phyloP scores from a whole-genome alignment of 2,888 invertebrate species.

The Plebejus anna region DNA sequence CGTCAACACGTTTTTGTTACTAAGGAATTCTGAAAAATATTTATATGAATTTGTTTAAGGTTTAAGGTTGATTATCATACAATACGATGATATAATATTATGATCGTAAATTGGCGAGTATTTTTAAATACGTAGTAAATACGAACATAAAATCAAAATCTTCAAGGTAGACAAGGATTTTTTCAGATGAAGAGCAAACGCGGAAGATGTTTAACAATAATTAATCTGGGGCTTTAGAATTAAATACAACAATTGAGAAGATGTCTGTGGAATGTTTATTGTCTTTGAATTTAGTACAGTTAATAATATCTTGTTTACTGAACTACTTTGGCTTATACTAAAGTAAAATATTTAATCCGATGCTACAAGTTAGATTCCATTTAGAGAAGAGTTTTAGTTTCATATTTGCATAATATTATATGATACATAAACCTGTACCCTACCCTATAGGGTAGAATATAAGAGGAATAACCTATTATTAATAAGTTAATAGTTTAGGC shows the following conservation, averaged over 20 bases:
- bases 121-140: not conserved
- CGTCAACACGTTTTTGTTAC: not conserved
- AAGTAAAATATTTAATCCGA: not conserved
- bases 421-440: no score
- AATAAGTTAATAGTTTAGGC: no score
- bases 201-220: constrained; percentile 26
- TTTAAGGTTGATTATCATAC: constrained; percentile 8
- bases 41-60: not conserved
- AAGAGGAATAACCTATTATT: no score
- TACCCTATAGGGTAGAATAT: no score
- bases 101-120: not conserved
- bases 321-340: not conserved
- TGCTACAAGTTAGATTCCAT: not conserved
- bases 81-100: not conserved
- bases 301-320: not conserved
- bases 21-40: not conserved
- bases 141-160: constrained; percentile 6
- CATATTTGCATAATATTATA: no score
- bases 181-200: constrained; percentile 10
- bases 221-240: not conserved
- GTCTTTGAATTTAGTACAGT: constrained; percentile 6
- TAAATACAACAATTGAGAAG: constrained; percentile 5
- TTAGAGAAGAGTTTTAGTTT: not conserved
- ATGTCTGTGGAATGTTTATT: constrained; percentile 11
- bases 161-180: constrained; percentile 26